A percentile compares a stretch with the other conserved stretches of the same genome.
Conservation (phyloP, 2,888 invertebrate species). For the Cyclophora punctaria region DNA sequence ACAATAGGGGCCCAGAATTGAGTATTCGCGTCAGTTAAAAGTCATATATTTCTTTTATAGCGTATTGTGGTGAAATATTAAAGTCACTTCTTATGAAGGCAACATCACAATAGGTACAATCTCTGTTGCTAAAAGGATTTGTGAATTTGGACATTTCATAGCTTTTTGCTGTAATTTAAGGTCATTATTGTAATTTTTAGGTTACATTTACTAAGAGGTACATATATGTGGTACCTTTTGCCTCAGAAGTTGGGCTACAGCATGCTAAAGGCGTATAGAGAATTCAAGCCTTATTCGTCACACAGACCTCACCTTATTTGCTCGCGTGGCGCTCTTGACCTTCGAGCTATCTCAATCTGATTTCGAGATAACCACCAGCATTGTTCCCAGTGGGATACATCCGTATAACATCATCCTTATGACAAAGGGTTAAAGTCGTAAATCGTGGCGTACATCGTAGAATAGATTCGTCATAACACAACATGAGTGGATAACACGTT, state of each 20-base stretch:
- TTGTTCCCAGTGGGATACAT: constrained; percentile 58
- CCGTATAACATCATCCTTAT: constrained; percentile 32
- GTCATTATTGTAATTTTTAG: too few species aligned
- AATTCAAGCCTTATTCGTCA: constrained; percentile 43
- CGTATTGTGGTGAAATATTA: constrained; percentile 15
- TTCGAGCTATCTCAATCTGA: constrained; percentile 62
- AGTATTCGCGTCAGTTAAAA: constrained; percentile 34
- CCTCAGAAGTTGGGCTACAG: too few species aligned
- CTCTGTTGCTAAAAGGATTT: too few species aligned
- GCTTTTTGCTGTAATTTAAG: too few species aligned
- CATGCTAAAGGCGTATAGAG: constrained; percentile 6
- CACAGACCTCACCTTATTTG: constrained; percentile 41
- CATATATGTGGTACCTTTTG: too few species aligned
- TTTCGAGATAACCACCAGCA: constrained; percentile 62
- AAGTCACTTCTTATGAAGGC: not conserved
- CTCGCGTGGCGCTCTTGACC: constrained; percentile 65
- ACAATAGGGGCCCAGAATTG: constrained; percentile 23
- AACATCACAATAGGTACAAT: not conserved
- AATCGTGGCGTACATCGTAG: constrained; percentile 21
- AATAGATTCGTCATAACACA: constrained; percentile 58
- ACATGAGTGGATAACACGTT: constrained; percentile 56
- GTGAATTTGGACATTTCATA: too few species aligned
- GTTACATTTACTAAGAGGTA: too few species aligned
- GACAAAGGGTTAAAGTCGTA: constrained; percentile 24
- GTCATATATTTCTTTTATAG: constrained; percentile 21